These are phyloP conservation scores for Perca fluviatilis DNA, from an alignment of 2,113 vertebrate genomes.

Conservation along the genomic window DNA sequence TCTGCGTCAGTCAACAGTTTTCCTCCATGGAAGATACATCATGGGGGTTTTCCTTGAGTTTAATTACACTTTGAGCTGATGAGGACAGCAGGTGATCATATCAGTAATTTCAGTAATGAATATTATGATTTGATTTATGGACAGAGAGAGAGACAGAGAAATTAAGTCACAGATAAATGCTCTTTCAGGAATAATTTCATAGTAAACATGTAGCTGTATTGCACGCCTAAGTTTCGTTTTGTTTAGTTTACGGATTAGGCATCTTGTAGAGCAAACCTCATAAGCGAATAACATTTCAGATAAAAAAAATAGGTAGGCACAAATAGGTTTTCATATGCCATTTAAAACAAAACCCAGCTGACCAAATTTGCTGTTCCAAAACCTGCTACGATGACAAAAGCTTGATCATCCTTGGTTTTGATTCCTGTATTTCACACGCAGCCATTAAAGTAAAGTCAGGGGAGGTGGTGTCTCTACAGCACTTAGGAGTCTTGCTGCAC, in stretches of 20 bases:
- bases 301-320: not conserved
- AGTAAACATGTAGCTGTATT: not conserved
- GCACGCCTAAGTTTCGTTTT: not conserved
- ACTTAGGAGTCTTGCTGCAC: not conserved
- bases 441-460: not conserved
- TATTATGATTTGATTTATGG: not conserved
- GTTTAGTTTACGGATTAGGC: not conserved
- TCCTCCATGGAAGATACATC: conserved; percentile 46
- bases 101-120: conserved; percentile 7
- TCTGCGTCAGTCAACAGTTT: conserved; percentile 55
- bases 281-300: not conserved
- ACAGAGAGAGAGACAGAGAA: not conserved
- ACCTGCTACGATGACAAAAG: not conserved
- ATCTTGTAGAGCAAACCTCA: not conserved
- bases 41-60: conserved; percentile 36
- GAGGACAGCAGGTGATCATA: conserved; percentile 9
- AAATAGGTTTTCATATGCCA: not conserved
- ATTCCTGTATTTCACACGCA: conserved; percentile 8
- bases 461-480: conserved; percentile 2
- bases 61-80: conserved; percentile 55
- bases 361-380: not conserved
- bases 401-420: not conserved
- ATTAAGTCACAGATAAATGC: not conserved
- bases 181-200: not conserved
- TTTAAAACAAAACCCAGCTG: not conserved